A percentile compares a stretch with the other conserved stretches of the same genome.
Conservation (phyloP, 1,140 invertebrate genomes). For the Sarcophaga peregrina region DNA sequence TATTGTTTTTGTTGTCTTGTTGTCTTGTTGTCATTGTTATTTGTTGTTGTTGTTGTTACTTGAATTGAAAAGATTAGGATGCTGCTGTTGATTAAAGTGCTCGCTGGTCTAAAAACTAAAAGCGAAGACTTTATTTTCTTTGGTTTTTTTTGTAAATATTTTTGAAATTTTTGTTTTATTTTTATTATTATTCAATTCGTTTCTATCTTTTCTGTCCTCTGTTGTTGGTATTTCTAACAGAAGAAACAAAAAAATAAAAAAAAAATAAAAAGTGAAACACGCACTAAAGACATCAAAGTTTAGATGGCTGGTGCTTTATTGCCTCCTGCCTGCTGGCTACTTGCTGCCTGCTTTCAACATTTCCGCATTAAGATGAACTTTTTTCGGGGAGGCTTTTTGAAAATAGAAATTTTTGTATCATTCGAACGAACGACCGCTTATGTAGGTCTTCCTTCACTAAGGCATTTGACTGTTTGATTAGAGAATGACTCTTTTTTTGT, state of each 20-base stretch:
- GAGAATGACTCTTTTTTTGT: background rate
- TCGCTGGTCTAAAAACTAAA: background rate
- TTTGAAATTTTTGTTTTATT: too few species aligned
- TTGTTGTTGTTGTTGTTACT: background rate
- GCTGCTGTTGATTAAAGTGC: background rate
- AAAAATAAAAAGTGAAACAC: background rate
- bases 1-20: too few species aligned
- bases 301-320: too few species aligned
- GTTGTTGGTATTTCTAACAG: too few species aligned
- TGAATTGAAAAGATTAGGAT: background rate
- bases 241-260: too few species aligned
- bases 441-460: background rate
- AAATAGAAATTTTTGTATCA: constrained; percentile 3
- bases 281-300: constrained; percentile 1
- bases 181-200: background rate
- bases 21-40: background rate
- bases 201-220: too few species aligned
- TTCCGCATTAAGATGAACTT: constrained; percentile 16
- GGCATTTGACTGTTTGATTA: background rate
- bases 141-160: too few species aligned
- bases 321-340: too few species aligned
- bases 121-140: too few species aligned
- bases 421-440: background rate
- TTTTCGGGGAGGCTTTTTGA: background rate
- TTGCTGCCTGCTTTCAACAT: constrained; percentile 8